Evolutionary conservation across 2,797 vertebrate species (phyloP).

Genomic region (Enteromius unitaeniatus): DNA sequence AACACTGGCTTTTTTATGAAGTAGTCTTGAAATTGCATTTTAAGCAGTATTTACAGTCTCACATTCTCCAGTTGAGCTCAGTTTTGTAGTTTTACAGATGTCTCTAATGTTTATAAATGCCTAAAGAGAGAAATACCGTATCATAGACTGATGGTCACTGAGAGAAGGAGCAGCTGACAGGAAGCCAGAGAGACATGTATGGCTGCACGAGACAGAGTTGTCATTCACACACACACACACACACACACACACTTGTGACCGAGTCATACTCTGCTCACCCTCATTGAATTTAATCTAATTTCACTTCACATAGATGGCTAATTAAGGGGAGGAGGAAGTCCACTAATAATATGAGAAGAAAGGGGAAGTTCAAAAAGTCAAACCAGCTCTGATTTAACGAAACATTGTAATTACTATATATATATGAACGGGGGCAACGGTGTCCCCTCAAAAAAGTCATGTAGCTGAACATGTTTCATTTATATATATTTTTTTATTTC

Average conservation of each 20-base stretch:
- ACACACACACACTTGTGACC: not conserved
- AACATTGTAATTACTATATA: not conserved
- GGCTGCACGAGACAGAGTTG: conserved; percentile 38
- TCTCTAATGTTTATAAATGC: conserved; percentile 1
- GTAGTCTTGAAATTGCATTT: not conserved
- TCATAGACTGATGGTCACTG: conserved; percentile 28
- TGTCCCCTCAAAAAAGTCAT: not conserved
- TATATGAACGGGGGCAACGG: not conserved
- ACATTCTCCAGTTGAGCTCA: not conserved
- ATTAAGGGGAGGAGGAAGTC: conserved; percentile 38
- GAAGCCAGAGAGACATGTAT: conserved; percentile 48
- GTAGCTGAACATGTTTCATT: not conserved
- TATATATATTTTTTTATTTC: not conserved
- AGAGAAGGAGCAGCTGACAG: conserved; percentile 53
- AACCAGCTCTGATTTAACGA: not conserved
- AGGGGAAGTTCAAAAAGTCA: conserved; percentile 41
- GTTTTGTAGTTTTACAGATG: conserved; percentile 11
- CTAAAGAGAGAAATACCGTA: not conserved
- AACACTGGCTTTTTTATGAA: not conserved
- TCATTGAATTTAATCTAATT: conserved; percentile 55
- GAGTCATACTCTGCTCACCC: conserved; percentile 32
- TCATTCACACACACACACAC: conserved; percentile 31
- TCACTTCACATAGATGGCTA: conserved; percentile 46
- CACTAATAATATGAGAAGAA: conserved; percentile 25
- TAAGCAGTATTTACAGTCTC: not conserved